phyloP scores from a whole-genome alignment of 2,888 invertebrate genomes.

The Gisinianus flammeolus region DNA sequence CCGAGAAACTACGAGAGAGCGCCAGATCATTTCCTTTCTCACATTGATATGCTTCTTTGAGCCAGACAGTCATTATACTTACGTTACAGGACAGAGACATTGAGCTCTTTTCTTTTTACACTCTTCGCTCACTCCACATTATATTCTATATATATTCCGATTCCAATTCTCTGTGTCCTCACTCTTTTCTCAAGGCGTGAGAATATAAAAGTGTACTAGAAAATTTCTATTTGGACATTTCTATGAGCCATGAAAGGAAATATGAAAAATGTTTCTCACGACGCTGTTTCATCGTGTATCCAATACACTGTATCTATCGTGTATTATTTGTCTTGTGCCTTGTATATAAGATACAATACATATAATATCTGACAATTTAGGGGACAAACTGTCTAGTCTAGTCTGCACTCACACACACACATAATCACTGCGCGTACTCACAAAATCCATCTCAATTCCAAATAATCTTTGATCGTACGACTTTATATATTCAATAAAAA shows the following conservation, averaged over 20 bases:
- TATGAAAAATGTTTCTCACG: constrained; percentile 39
- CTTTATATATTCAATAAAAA: too few species aligned
- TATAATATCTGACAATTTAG: too few species aligned
- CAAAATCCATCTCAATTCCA: too few species aligned
- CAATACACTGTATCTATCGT: too few species aligned
- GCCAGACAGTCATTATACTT: not conserved
- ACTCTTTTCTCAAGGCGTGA: constrained; percentile 18
- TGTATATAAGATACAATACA: too few species aligned
- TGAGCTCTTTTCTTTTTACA: not conserved
- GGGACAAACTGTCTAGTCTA: too few species aligned
- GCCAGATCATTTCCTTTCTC: constrained; percentile 57
- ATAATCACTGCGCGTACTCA: too few species aligned
- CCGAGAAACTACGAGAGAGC: constrained; percentile 41
- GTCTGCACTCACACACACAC: too few species aligned
- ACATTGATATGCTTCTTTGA: constrained; percentile 50
- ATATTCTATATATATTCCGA: not conserved
- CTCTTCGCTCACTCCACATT: not conserved
- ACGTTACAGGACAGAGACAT: not conserved
- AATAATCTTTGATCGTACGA: too few species aligned
- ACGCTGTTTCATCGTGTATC: not conserved
- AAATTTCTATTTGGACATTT: constrained; percentile 34
- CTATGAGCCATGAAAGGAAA: constrained; percentile 36
- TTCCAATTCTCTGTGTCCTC: not conserved
- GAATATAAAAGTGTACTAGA: constrained; percentile 33
- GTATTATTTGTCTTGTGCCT: too few species aligned